A percentile compares a stretch with the other conserved stretches of the same genome.
phyloP scores from a whole-genome alignment of 1,140 invertebrate species.

The Dinothrombium tinctorium region DNA sequence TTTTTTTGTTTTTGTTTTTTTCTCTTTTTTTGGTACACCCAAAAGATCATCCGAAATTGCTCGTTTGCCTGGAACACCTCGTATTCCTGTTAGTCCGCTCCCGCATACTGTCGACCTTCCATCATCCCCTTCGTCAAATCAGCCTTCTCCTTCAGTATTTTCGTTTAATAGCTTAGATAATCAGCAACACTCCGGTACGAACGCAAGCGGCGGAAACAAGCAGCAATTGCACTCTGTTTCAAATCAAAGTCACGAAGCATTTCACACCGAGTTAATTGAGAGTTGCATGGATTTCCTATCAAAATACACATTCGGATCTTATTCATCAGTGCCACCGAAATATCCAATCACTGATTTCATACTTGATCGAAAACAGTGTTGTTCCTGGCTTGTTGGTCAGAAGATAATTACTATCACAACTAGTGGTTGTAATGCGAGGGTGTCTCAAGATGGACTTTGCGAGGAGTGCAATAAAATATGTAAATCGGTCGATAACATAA shows the following conservation, averaged over 20 bases:
- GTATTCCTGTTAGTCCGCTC: too few species aligned
- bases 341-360: conserved; percentile 58
- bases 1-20: background rate
- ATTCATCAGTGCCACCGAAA: conserved; percentile 57
- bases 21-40: too few species aligned
- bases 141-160: too few species aligned
- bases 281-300: conserved; percentile 79
- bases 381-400: conserved; percentile 74
- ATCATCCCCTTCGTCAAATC: too few species aligned
- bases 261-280: conserved; percentile 49
- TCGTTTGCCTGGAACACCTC: too few species aligned
- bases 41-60: too few species aligned
- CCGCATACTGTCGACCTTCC: too few species aligned
- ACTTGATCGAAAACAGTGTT: conserved; percentile 48
- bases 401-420: conserved; percentile 79
- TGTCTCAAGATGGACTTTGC: conserved; percentile 58
- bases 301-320: conserved; percentile 68
- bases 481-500: conserved; percentile 1
- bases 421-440: conserved; percentile 59
- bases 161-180: too few species aligned
- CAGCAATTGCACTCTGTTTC: background rate
- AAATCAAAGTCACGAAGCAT: conserved; percentile 3
- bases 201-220: too few species aligned
- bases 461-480: conserved; percentile 39
- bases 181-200: too few species aligned